Conservation (phyloP, 1,140 invertebrate genomes). For the Zaprionus capensis region DNA sequence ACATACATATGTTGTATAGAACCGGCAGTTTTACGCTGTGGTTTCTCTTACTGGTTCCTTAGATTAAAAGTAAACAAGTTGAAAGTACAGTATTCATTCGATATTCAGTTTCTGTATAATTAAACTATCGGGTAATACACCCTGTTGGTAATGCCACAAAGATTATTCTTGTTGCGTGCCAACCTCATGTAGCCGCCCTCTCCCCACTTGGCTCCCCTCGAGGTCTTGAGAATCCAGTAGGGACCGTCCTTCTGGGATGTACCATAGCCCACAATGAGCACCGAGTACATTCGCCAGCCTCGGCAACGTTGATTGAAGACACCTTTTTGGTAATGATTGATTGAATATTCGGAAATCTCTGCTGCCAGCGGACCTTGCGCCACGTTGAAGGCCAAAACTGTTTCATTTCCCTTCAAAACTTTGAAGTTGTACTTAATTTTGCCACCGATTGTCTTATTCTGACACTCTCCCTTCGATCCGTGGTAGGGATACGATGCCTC, state of each 20-base stretch:
- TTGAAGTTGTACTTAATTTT: not conserved
- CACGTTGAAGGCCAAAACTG: not conserved
- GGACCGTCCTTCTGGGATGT: not conserved
- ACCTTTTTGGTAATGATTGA: conserved; percentile 7
- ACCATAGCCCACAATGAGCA: conserved; percentile 36
- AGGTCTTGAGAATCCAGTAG: conserved; percentile 33
- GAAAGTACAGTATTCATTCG: not conserved
- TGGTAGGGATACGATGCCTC: conserved; percentile 28
- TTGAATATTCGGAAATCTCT: not conserved
- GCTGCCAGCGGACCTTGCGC: conserved; percentile 24
- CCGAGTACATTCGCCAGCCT: not conserved
- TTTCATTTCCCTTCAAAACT: conserved; percentile 8
- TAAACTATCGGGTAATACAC: not conserved
- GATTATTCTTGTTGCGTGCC: conserved; percentile 21
- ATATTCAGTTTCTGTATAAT: not conserved
- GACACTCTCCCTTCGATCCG: not conserved
- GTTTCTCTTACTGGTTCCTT: too few species aligned
- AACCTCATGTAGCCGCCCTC: conserved; percentile 28
- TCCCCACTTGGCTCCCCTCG: conserved; percentile 8
- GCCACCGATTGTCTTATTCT: not conserved
- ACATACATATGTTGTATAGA: not conserved
- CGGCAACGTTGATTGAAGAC: not conserved
- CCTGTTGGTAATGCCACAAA: conserved; percentile 23
- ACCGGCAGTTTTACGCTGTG: not conserved
- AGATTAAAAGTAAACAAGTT: not conserved